phyloP scores from a whole-genome alignment of 1,140 invertebrate genomes.

The Drosophila pallidifrons region DNA sequence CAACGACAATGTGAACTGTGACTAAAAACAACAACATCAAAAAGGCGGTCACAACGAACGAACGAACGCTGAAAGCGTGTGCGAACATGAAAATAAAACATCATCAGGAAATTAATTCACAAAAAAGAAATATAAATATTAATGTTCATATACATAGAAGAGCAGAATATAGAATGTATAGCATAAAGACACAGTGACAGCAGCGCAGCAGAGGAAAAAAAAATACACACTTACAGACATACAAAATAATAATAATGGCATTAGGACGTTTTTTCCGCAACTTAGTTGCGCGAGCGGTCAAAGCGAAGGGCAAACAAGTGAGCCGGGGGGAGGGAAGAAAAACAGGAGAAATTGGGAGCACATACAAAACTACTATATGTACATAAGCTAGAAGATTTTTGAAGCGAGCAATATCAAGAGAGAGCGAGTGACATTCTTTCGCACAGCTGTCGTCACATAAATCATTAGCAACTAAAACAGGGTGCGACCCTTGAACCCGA shows the following conservation, averaged over 20 bases:
- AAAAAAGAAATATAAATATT: constrained; percentile 50
- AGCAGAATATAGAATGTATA: constrained; percentile 28
- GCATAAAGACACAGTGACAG: constrained; percentile 30
- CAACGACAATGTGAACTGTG: constrained; percentile 10
- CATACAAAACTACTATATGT: constrained; percentile 8
- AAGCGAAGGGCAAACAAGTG: not conserved
- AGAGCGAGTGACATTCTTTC: constrained; percentile 61
- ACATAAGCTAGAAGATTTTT: constrained; percentile 50
- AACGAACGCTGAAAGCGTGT: constrained; percentile 72
- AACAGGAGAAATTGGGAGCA: not conserved
- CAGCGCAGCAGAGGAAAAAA: constrained; percentile 38
- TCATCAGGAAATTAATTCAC: constrained; percentile 81
- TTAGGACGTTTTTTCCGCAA: constrained; percentile 40
- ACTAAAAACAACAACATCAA: constrained; percentile 55
- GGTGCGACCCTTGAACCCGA: constrained; percentile 32
- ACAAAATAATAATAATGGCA: constrained; percentile 49
- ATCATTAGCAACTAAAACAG: constrained; percentile 65
- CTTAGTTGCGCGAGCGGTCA: constrained; percentile 17
- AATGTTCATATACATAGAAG: constrained; percentile 52
- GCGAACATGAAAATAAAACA: constrained; percentile 81
- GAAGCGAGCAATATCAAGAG: constrained; percentile 42
- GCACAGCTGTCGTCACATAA: constrained; percentile 77
- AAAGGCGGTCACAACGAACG: constrained; percentile 57
- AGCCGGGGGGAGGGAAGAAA: not conserved
- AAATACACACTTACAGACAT: constrained; percentile 45